A percentile compares a stretch with the other conserved stretches of the same genome.
Conservation (phyloP, 2,113 vertebrate genomes). For the Oryzias woworae region DNA sequence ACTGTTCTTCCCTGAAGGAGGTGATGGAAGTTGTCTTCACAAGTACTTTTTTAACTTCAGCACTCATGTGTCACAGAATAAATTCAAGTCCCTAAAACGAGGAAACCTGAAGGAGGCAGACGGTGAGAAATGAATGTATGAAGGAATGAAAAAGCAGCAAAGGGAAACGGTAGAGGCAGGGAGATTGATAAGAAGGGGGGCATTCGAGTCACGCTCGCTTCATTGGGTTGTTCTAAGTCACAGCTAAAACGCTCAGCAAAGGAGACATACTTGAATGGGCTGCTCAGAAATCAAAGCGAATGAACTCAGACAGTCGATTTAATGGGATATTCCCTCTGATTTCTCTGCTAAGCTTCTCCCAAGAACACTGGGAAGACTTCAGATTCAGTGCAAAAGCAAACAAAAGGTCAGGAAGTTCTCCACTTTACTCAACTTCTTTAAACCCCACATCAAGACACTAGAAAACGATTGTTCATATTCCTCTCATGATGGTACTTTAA, state of each 20-base stretch:
- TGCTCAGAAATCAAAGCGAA: slow-evolving; percentile 13
- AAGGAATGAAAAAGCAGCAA: neutral
- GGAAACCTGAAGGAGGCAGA: neutral
- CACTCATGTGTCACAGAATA: neutral
- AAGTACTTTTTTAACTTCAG: slow-evolving; percentile 16
- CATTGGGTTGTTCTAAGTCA: slow-evolving; percentile 10
- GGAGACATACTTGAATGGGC: slow-evolving; percentile 9
- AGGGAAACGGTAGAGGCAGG: neutral
- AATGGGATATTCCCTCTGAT: slow-evolving; percentile 15
- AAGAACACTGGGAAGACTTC: slow-evolving; percentile 2
- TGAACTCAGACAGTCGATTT: slow-evolving; percentile 23
- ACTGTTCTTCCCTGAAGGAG: neutral
- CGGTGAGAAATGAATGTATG: neutral
- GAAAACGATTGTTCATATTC: no score
- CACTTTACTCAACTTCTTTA: neutral
- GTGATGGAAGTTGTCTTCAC: slow-evolving; percentile 39
- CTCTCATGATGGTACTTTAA: no score
- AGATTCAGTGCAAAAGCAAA: neutral
- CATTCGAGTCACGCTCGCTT: neutral
- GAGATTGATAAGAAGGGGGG: slow-evolving; percentile 1
- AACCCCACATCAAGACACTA: no score
- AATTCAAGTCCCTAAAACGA: neutral
- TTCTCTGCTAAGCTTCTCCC: neutral
- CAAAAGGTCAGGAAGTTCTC: neutral
- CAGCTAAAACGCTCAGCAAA: slow-evolving; percentile 28